phyloP scores from a whole-genome alignment of 2,113 vertebrate species.

The Esox niger region DNA sequence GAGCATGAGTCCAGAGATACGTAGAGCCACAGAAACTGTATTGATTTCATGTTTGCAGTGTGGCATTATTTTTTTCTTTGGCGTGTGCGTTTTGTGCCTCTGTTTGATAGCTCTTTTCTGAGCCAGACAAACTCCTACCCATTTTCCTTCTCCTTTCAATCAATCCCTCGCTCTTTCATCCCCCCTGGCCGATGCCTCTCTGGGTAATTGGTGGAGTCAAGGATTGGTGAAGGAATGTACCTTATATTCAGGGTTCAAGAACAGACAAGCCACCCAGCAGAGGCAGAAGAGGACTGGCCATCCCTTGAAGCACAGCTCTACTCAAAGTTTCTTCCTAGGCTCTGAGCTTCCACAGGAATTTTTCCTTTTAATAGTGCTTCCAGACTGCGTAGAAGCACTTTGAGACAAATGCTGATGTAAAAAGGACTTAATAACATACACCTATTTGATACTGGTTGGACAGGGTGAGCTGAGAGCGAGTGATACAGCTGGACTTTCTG shows the following conservation, averaged over 20 bases:
- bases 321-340: too few species aligned
- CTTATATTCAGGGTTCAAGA: constrained; percentile 25
- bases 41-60: constrained; percentile 44
- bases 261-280: too few species aligned
- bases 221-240: constrained; percentile 28
- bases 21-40: constrained; percentile 21
- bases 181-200: constrained; percentile 4
- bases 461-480: constrained; percentile 35
- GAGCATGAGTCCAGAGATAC: constrained; percentile 24
- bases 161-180: constrained; percentile 24
- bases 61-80: neutral
- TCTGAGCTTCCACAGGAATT: too few species aligned
- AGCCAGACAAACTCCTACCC: neutral
- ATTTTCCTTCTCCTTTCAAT: constrained; percentile 9
- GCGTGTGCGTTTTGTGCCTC: neutral
- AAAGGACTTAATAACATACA: too few species aligned
- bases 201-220: constrained; percentile 43
- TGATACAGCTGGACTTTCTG: constrained; percentile 36
- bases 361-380: too few species aligned
- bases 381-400: too few species aligned
- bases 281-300: too few species aligned
- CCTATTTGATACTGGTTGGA: neutral
- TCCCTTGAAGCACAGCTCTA: too few species aligned
- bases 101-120: constrained; percentile 6
- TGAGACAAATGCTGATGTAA: too few species aligned